Percentiles rank a stretch among this genome's conserved stretches.
phyloP scores from a whole-genome alignment of 2,888 invertebrate genomes.

The Parasteatoda lunata region DNA sequence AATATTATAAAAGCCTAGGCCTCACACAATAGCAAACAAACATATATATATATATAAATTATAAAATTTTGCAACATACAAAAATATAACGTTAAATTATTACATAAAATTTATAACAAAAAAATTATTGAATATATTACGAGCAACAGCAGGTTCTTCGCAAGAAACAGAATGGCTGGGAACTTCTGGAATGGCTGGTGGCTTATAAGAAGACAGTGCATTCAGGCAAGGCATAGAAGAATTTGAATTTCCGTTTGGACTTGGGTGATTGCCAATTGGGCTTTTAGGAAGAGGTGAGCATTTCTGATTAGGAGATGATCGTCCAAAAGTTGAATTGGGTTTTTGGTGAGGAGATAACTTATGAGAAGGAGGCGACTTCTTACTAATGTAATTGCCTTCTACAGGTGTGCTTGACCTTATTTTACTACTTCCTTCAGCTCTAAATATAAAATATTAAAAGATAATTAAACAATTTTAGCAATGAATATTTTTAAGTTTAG shows the following conservation, averaged over 20 bases:
- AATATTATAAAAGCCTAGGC: too few species aligned
- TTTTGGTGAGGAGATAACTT: constrained; percentile 62
- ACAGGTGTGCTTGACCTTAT: constrained; percentile 69
- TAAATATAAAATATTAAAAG: constrained; percentile 26
- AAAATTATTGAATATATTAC: too few species aligned
- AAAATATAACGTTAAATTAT: too few species aligned
- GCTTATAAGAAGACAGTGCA: constrained; percentile 22
- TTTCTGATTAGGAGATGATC: constrained; percentile 75
- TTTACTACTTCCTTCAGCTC: constrained; percentile 71
- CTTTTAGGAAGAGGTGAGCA: constrained; percentile 68
- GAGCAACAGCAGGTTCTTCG: not conserved
- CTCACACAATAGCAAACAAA: too few species aligned
- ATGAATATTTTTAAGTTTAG: not conserved
- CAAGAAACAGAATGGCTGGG: not conserved
- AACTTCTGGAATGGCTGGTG: constrained; percentile 21
- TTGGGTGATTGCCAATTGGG: constrained; percentile 56
- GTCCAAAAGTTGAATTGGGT: constrained; percentile 78
- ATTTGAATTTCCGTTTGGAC: constrained; percentile 48
- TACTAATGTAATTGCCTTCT: constrained; percentile 68
- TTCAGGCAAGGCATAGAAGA: constrained; percentile 68
- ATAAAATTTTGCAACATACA: too few species aligned
- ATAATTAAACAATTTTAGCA: not conserved
- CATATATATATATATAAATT: too few species aligned
- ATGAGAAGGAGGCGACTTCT: constrained; percentile 65
- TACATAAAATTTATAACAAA: too few species aligned